Evolutionary conservation across 2,888 invertebrate species (phyloP), one percentile per base, ranked within the genome.

Genomic region (Lasioglossum figueresi): DNA sequence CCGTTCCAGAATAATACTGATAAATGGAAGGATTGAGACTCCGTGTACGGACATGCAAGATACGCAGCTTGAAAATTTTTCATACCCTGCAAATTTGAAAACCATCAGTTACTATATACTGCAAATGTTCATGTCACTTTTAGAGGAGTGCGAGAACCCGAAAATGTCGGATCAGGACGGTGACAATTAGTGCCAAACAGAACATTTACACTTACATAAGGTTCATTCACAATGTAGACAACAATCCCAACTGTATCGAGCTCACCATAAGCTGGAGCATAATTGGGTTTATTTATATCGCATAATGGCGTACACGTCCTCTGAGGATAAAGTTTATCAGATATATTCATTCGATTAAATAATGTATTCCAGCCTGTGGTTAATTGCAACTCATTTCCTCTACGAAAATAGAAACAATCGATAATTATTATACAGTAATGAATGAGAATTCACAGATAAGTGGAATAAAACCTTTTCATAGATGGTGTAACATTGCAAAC

Each of bases 181-280:
- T 66, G 34, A 19, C 27, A 66, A 31, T 23, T 68, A 68, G 34
- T 66, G 6, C 6, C 37, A 68, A 34, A 68, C 23, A 68, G 23
- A 4, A 37, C 37, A 10, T 37, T 23, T 10, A 37, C 4, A 56
- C 94, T 93, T 89, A 95, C 95, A 83, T 94, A 92, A 40, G 95
- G 95, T 43, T 95, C 93, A 40, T 96, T 95, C 86, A 96, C 96
- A 59, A 97, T 95, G 81, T 95, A 94, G 40, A 97, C 95, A 63
- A 98, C 96, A 4, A 97, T 91, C 2, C 98, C 98, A 6, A 97
- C 96, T 16, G 97, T 96, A 94, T 98, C 98, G 87, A 98, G 96
- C 95, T 98, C 98, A 85, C 96, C 96, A 92, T 96, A 97, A 16
- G 93, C 85, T 6, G 96, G 95, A 82, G 93, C 92, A 86, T 95